Base-by-base conservation (phyloP, 1,140 invertebrate species). In the Drosophila repletoides region DNA sequence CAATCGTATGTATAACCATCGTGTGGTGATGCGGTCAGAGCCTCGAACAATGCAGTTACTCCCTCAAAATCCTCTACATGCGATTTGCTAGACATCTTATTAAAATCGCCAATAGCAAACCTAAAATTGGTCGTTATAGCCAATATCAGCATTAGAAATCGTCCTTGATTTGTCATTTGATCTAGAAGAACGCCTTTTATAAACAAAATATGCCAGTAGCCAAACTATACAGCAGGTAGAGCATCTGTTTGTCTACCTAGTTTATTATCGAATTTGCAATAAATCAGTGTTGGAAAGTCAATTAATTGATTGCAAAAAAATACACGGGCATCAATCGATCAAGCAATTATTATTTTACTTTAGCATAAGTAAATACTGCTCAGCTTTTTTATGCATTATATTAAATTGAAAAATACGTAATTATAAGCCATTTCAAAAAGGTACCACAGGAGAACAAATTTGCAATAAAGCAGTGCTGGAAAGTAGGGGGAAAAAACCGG, bases 21-120 rank as follows among this genome's bases (percentile, higher is more conserved):
- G 80, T 97, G 95, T 26, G 94, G 93, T 63, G 64, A 41, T 83
- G 77, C 28, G 67, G 59, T 3, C 36, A 70, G n/a, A 84, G 77
- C n/a, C 77, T 79, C 15, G 79, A 83, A 14, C 51, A 64, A 2
- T 7, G 94, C 95, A 0, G 96, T 95, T 15, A 96, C 92, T 59
- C 96, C 95, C 26, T 92, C 92, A 12, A 98, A 93, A 51, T 97
- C 95, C 88, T 97, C 96, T 0, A 97, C 95, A 87, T 97, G 95
- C 6, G 96, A 97, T 53, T 96, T 94, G 79, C 93, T 94, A 38
- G 93, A 94, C 49, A 76, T 31, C 33, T 68, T 51, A 12, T 26
- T 10, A 33, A 81, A 28, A n/a, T 40, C 21, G 33, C 59, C 40
- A 33, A 45, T 26, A n/a, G n/a, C n/a, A n/a, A 34, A 29, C 12